Evolutionary conservation across 2,888 invertebrate genomes (phyloP).

Genomic region (Scaptomyza caliginosa): DNA sequence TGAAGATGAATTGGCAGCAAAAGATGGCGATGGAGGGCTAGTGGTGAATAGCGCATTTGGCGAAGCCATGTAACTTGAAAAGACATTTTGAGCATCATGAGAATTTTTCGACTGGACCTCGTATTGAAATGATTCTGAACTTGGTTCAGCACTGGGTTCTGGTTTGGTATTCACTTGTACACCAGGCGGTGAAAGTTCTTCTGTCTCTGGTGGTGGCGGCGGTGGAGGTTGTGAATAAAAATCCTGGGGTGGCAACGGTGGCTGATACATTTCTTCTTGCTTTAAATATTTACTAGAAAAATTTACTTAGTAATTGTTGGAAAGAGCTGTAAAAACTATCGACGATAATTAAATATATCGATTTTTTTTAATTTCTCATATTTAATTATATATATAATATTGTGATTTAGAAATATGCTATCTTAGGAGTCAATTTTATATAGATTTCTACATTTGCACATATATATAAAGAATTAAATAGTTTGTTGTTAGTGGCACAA

Average conservation of each 20-base stretch:
- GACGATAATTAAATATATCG: not conserved
- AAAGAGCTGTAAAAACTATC: not conserved
- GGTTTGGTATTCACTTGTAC: not conserved
- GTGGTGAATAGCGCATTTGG: not conserved
- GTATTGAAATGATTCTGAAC: slow-evolving; percentile 2
- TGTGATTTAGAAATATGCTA: no score
- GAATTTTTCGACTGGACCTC: not conserved
- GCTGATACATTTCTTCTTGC: slow-evolving; percentile 55
- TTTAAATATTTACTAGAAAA: not conserved
- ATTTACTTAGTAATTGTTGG: not conserved
- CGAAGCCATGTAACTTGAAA: slow-evolving; percentile 6
- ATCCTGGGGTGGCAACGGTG: slow-evolving; percentile 59
- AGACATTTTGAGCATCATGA: slow-evolving; percentile 7
- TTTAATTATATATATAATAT: no score
- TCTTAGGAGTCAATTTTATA: no score
- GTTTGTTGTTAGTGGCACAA: no score
- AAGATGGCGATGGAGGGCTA: slow-evolving; percentile 4
- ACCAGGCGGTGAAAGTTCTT: slow-evolving; percentile 25
- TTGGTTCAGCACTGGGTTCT: not conserved
- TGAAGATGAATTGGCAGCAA: not conserved
- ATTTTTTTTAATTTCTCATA: no score
- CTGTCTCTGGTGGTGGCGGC: slow-evolving; percentile 41
- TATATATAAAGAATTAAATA: no score
- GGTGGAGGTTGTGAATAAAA: slow-evolving; percentile 39
- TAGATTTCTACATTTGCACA: no score